These are phyloP conservation scores for Bruchidius siliquastri DNA, from an alignment of 2,888 invertebrate genomes.

Conservation along the genomic window DNA sequence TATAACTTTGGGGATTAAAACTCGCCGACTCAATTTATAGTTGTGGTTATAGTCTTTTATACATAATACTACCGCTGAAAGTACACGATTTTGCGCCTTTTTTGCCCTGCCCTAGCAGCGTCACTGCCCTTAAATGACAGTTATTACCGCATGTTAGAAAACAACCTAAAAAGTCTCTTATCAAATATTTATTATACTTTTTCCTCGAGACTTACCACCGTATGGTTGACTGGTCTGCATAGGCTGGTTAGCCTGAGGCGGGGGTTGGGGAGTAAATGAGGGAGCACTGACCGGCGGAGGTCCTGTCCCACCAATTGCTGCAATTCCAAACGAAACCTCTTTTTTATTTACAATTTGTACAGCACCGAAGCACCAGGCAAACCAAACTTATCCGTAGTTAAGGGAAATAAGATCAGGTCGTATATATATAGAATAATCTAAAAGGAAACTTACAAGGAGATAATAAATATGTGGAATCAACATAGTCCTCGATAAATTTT, in stretches of 20 bases:
- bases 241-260: conserved; percentile 54
- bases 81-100: too few species aligned
- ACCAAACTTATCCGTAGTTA: conserved; percentile 19
- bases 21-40: too few species aligned
- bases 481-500: neutral
- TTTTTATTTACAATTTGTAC: conserved; percentile 25
- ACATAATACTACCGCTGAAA: too few species aligned
- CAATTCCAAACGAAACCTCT: conserved; percentile 25
- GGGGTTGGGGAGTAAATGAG: conserved; percentile 61
- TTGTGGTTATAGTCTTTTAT: too few species aligned
- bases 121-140: too few species aligned
- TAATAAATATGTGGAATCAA: neutral
- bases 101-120: too few species aligned
- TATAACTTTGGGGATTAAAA: too few species aligned
- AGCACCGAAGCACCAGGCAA: conserved; percentile 16
- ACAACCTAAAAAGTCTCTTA: too few species aligned
- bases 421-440: neutral
- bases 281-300: conserved; percentile 54
- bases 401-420: neutral
- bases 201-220: conserved; percentile 43
- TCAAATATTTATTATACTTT: too few species aligned
- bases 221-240: conserved; percentile 48
- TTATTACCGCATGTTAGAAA: too few species aligned
- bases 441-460: neutral
- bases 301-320: conserved; percentile 51